These are phyloP conservation scores for Ladona fulva DNA, from an alignment of 1,140 invertebrate species.

Conservation along the genomic window DNA sequence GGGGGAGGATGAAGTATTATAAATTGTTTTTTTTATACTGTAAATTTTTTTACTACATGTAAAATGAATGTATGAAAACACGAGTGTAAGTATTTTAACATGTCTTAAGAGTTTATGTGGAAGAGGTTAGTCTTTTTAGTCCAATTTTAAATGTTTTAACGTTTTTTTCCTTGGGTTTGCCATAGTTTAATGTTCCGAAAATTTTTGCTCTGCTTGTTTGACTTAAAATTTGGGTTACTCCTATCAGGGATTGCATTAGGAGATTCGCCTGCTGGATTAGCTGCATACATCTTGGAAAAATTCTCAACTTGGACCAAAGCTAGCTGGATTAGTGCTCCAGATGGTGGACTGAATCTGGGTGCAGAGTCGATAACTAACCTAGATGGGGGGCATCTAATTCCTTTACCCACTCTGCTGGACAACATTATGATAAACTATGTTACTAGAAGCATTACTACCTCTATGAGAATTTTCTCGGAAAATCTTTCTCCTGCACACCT, in stretches of 20 bases:
- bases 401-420: constrained; percentile 49
- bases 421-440: constrained; percentile 86
- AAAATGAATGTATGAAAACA: too few relatives aligned
- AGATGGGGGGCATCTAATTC: constrained; percentile 34
- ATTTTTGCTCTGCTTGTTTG: too few relatives aligned
- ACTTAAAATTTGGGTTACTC: too few relatives aligned
- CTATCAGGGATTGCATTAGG: constrained; percentile 47
- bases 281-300: constrained; percentile 78
- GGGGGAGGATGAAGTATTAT: too few relatives aligned
- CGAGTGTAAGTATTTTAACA: too few relatives aligned
- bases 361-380: constrained; percentile 39
- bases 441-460: constrained; percentile 64
- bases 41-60: too few relatives aligned
- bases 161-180: too few relatives aligned
- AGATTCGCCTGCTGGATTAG: constrained; percentile 62
- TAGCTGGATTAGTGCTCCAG: constrained; percentile 41
- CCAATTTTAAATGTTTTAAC: too few relatives aligned
- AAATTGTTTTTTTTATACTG: too few relatives aligned
- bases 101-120: too few relatives aligned
- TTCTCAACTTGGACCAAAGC: constrained; percentile 67
- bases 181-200: too few relatives aligned
- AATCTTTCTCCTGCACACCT: not conserved
- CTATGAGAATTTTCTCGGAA: constrained; percentile 66
- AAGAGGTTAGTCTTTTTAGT: too few relatives aligned
- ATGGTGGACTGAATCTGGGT: constrained; percentile 56